These are phyloP conservation scores for Uropsilus gracilis DNA, from an alignment of 2,113 vertebrate genomes.

Conservation along the genomic window DNA sequence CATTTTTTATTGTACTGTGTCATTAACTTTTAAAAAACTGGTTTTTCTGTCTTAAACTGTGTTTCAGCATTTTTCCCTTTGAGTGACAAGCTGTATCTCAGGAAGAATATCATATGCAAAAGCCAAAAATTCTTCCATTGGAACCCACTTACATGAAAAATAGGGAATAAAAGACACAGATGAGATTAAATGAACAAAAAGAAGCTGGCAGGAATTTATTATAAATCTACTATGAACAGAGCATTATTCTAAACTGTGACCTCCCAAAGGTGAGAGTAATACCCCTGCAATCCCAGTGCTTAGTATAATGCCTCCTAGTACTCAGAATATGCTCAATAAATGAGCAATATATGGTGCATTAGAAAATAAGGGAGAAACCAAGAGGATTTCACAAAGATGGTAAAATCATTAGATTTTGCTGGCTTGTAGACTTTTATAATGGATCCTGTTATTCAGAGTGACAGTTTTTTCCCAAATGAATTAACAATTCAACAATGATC, in stretches of 20 bases:
- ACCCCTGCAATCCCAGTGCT: neutral
- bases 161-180: constrained; percentile 17
- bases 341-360: neutral
- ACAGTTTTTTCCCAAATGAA: neutral
- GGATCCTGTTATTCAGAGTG: neutral
- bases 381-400: neutral
- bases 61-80: neutral
- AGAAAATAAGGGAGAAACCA: neutral
- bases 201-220: neutral
- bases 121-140: neutral
- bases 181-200: neutral
- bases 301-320: neutral
- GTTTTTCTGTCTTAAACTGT: constrained; percentile 4
- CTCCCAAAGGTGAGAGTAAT: neutral
- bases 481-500: neutral
- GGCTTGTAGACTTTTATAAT: neutral
- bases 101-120: neutral
- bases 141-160: neutral
- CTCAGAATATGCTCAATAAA: neutral
- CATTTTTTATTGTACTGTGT: neutral
- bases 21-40: neutral
- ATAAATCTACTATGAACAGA: neutral
- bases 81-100: neutral
- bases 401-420: neutral
- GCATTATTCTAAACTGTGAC: neutral